phyloP scores from a whole-genome alignment of 2,888 invertebrate species.

The Resseliella maxima region DNA sequence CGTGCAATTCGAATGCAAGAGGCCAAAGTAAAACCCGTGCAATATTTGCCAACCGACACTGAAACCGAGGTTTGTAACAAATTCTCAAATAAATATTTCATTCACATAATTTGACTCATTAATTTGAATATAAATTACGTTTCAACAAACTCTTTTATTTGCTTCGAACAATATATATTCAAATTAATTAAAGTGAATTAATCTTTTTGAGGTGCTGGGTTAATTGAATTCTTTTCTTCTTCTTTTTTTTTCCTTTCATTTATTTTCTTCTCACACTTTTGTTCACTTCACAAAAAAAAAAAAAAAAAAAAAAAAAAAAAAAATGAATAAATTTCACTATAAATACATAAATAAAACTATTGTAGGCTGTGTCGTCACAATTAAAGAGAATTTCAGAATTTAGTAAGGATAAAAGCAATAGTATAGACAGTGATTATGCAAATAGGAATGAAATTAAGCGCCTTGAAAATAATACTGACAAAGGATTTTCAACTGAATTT shows the following conservation, averaged over 20 bases:
- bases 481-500: conserved; percentile 61
- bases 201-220: conserved; percentile 27
- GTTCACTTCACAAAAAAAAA: conserved; percentile 57
- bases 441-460: conserved; percentile 58
- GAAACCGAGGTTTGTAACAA: conserved; percentile 76
- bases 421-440: conserved; percentile 58
- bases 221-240: conserved; percentile 17
- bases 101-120: not conserved
- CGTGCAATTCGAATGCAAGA: conserved; percentile 76
- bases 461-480: conserved; percentile 57
- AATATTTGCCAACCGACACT: conserved; percentile 73
- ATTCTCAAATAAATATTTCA: not conserved
- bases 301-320: not conserved
- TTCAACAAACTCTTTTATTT: not conserved
- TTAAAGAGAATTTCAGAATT: conserved; percentile 46
- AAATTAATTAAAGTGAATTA: conserved; percentile 5
- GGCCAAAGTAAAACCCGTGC: conserved; percentile 74
- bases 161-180: not conserved
- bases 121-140: not conserved
- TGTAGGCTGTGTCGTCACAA: conserved; percentile 59
- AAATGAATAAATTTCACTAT: not conserved
- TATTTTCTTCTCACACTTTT: conserved; percentile 55
- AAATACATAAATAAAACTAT: conserved; percentile 21
- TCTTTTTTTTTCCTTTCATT: conserved; percentile 56
- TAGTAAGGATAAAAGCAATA: conserved; percentile 58